phyloP scores from a whole-genome alignment of 2,113 vertebrate genomes.

The Mormyrus iriodes region DNA sequence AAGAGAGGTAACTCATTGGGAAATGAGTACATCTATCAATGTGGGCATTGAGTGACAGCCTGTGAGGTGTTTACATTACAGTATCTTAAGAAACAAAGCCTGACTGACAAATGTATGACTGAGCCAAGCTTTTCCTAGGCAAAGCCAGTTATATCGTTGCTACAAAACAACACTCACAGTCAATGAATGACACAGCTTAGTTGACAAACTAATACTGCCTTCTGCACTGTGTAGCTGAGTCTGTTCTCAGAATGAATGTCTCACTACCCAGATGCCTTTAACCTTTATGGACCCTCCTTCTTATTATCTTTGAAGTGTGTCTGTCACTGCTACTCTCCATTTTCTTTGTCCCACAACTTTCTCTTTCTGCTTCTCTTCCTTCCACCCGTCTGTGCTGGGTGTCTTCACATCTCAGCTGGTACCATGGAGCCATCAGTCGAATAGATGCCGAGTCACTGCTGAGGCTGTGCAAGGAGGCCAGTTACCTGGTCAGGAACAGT shows the following conservation, averaged over 20 bases:
- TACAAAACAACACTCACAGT: neutral
- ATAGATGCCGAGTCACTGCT: constrained; percentile 90
- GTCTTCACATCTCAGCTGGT: constrained; percentile 72
- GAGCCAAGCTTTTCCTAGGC: neutral
- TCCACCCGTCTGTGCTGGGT: neutral
- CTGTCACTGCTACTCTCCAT: neutral
- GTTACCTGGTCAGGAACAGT: constrained; percentile 96
- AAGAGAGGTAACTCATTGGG: neutral
- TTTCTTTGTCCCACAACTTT: neutral
- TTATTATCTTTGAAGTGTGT: neutral
- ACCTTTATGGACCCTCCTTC: neutral
- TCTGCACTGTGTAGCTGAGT: neutral
- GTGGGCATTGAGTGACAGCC: neutral
- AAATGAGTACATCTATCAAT: neutral
- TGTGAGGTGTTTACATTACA: neutral
- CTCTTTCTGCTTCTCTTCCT: neutral
- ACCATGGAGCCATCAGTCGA: constrained; percentile 93
- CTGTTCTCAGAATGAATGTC: neutral
- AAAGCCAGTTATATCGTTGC: neutral
- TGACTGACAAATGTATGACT: neutral
- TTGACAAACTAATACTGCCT: neutral
- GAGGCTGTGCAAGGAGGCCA: constrained; percentile 92
- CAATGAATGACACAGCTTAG: neutral
- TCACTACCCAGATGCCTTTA: neutral
- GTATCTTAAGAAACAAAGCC: neutral